Evolutionary conservation across 2,888 invertebrate species (phyloP).

Genomic region (Leptopilina drosophilae): DNA sequence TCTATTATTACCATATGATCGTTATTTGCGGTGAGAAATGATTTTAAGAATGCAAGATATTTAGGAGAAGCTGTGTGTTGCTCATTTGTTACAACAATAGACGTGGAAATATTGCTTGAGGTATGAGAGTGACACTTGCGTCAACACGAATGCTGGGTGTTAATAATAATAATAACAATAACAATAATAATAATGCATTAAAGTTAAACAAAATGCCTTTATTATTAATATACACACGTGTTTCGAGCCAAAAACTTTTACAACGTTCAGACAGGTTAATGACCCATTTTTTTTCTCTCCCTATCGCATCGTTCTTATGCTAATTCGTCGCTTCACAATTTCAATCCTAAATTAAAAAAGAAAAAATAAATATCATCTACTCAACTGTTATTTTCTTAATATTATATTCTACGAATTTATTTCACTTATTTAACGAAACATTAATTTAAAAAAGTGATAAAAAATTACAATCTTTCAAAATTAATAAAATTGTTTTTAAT

Average conservation of each 20-base stretch:
- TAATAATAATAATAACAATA: constrained; percentile 1
- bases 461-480: too few species aligned
- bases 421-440: too few species aligned
- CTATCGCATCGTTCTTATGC: not conserved
- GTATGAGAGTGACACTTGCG: constrained; percentile 29
- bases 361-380: too few species aligned
- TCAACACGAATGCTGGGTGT: constrained; percentile 8
- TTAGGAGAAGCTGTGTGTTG: not conserved
- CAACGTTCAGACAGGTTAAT: constrained; percentile 5
- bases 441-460: too few species aligned
- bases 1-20: not conserved
- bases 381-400: too few species aligned
- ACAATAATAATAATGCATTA: not conserved
- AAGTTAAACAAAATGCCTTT: not conserved
- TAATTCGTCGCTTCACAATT: not conserved
- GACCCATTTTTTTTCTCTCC: not conserved
- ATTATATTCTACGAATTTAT: too few species aligned
- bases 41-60: not conserved
- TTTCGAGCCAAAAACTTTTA: not conserved
- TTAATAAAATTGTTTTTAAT: too few species aligned
- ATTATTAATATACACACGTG: constrained; percentile 15
- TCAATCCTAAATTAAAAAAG: too few species aligned
- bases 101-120: not conserved
- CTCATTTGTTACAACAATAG: not conserved
- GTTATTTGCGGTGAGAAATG: not conserved